phyloP scores from a whole-genome alignment of 2,797 vertebrate species.

The Varecia variegata region DNA sequence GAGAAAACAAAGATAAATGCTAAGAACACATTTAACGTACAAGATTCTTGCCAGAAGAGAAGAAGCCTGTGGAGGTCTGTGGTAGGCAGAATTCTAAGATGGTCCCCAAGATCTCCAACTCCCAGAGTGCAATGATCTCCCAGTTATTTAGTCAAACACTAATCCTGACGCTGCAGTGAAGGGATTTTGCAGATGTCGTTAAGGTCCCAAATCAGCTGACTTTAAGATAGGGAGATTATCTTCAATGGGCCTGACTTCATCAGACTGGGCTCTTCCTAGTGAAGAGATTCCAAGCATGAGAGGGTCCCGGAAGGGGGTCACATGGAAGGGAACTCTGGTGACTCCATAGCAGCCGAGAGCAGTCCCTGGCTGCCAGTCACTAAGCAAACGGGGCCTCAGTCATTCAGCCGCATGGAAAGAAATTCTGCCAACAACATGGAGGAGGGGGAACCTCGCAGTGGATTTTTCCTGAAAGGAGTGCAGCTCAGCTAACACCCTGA shows the following conservation, averaged over 20 bases:
- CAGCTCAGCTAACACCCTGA: not conserved
- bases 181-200: not conserved
- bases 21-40: not conserved
- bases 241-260: not conserved
- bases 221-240: not conserved
- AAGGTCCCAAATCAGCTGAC: not conserved
- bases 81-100: not conserved
- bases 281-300: not conserved
- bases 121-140: not conserved
- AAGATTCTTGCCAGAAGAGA: not conserved
- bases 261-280: not conserved
- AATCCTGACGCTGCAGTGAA: not conserved
- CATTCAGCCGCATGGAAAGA: not conserved
- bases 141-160: not conserved
- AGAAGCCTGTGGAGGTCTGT: not conserved
- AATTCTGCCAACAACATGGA: not conserved
- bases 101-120: not conserved
- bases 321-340: not conserved
- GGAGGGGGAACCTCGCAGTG: not conserved
- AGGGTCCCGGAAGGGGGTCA: not conserved
- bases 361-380: not conserved
- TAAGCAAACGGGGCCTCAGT: not conserved
- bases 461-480: not conserved
- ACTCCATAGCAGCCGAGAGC: not conserved
- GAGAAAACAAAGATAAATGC: not conserved